Evolutionary conservation across 2,888 invertebrate genomes (phyloP), one percentile per base, ranked within the genome.

Genomic region (Malthinus seriepunctatus): DNA sequence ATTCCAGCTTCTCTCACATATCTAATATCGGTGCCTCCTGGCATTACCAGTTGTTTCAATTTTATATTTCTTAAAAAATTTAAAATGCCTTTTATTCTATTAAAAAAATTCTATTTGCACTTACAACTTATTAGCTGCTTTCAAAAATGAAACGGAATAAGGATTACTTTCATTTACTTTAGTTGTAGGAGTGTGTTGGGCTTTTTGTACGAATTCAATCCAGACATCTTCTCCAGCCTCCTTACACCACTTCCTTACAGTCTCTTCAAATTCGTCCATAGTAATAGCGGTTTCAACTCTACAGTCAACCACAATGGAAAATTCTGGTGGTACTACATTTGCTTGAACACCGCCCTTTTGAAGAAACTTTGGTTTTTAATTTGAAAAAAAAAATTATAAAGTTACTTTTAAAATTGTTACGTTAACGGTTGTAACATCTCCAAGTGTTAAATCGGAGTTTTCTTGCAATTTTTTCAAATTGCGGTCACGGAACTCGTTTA

Each of bases 1-100:
- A 91, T 83, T 8, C 91, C 93, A 39, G 84, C 83, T 72, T 82
- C 78, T 70, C 97, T 85, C 10, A 96, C 78, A 72, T 88, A 95
- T 63, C 95, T 84, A 71, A 91, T 90, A 73, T 97, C 97, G 0
- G 97, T 96, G 33, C 90, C 94, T 2, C 93, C 97, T 0, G 94
- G 90, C 75, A 95, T 96, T 50, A 94, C 89, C 70, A 23, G 5
- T 6, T 8, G 15, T 15, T 42, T 42, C 1, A 2, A 15, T 9
- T 42, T 42, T n/a, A 42, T 5, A 42, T 42, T 42, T 9, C 39
- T 42, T 0, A 12, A 42, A 23, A 23, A 42, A 15, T 3, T 5
- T 3, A 23, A 23, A 23, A 23, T 23, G 23, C 23, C 23, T 23
- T n/a, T n/a, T 23, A 23, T 23, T 23, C 23, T 23, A 5, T 23